Evolutionary conservation across 2,113 vertebrate genomes (phyloP).

Genomic region (Osmerus mordax): DNA sequence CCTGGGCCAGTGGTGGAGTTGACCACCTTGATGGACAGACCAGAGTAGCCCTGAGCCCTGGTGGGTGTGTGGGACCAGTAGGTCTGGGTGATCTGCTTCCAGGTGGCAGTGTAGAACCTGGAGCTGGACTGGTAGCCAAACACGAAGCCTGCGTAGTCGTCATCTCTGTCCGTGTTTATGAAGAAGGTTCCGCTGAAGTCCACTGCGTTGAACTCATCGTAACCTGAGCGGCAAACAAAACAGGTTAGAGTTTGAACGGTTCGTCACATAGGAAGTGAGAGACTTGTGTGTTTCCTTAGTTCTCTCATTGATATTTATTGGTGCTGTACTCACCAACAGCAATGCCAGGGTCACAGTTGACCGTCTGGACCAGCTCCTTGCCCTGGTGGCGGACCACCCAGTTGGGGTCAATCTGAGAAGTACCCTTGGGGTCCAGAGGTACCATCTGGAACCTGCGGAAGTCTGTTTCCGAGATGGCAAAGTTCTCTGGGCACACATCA

Average conservation of each 20-base stretch:
- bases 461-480: slow-evolving; percentile 93
- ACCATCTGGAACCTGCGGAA: slow-evolving; percentile 99
- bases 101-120: slow-evolving; percentile 98
- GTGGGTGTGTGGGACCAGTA: slow-evolving; percentile 94
- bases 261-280: neutral
- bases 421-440: slow-evolving; percentile 95
- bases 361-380: slow-evolving; percentile 97
- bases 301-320: neutral
- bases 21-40: slow-evolving; percentile 95
- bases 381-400: slow-evolving; percentile 98
- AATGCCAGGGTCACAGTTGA: slow-evolving; percentile 98
- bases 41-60: slow-evolving; percentile 93
- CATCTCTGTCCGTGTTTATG: slow-evolving; percentile 95
- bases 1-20: slow-evolving; percentile 98
- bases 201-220: slow-evolving; percentile 94
- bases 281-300: neutral
- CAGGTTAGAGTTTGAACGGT: slow-evolving; percentile 9
- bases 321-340: slow-evolving; percentile 83
- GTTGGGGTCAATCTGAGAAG: slow-evolving; percentile 96
- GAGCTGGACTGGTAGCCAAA: slow-evolving; percentile 98
- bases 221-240: slow-evolving; percentile 72
- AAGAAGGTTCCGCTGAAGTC: slow-evolving; percentile 99
- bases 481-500: slow-evolving; percentile 95
- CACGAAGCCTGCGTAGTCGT: slow-evolving; percentile 97
- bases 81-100: slow-evolving; percentile 98